Conservation (phyloP, 1,140 invertebrate genomes). For the Araneus ventricosus region DNA sequence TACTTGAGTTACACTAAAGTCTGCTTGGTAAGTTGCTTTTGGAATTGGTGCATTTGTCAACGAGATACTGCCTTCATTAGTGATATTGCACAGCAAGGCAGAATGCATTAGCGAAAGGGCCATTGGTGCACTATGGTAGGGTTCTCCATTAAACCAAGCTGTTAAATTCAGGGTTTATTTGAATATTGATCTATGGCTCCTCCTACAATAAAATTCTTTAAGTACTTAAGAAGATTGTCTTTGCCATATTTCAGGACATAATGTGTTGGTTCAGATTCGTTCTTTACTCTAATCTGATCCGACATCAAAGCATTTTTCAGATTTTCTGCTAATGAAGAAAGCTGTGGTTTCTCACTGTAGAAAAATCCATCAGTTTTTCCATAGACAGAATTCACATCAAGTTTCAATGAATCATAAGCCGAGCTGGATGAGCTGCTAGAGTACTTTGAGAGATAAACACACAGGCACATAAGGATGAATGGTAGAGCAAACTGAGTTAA, state of each 20-base stretch:
- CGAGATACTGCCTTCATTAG: not conserved
- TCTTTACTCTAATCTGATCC: not conserved
- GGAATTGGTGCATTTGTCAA: conserved; percentile 68
- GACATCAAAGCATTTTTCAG: conserved; percentile 1
- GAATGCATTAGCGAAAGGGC: conserved; percentile 67
- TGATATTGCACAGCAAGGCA: conserved; percentile 60
- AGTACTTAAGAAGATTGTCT: conserved; percentile 36
- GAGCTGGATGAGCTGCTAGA: not conserved
- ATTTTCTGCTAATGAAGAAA: not conserved
- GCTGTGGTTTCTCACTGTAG: not conserved
- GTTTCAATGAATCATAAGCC: conserved; percentile 32
- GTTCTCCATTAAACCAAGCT: conserved; percentile 76
- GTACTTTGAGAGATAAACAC: not conserved
- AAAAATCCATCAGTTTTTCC: conserved; percentile 73
- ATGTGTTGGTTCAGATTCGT: conserved; percentile 35
- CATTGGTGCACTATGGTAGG: conserved; percentile 64
- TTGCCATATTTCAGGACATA: conserved; percentile 63
- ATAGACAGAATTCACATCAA: conserved; percentile 71
- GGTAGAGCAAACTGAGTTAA: conserved; percentile 76
- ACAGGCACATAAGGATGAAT: conserved; percentile 61
- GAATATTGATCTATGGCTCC: conserved; percentile 30
- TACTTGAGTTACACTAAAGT: not conserved
- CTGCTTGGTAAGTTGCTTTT: not conserved
- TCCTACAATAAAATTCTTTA: conserved; percentile 65
- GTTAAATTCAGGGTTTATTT: conserved; percentile 41